These are phyloP conservation scores for Bufotes viridis DNA, from an alignment of 2,797 vertebrate genomes.

Conservation along the genomic window DNA sequence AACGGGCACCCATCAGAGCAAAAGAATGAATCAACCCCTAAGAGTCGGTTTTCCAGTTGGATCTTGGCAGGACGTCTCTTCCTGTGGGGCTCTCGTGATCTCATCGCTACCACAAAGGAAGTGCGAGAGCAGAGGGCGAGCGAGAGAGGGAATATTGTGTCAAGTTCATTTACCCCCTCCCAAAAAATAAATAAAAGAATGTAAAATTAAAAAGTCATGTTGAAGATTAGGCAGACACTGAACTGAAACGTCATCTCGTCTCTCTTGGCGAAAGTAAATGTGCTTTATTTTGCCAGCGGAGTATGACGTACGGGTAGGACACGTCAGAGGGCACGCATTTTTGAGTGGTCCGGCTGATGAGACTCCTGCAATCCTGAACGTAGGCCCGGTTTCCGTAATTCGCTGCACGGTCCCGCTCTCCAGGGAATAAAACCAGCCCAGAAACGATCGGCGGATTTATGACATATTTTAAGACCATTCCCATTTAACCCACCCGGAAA, in stretches of 20 bases:
- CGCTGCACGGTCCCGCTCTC: neutral
- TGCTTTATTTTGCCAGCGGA: neutral
- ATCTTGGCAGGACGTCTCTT: neutral
- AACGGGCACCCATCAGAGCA: neutral
- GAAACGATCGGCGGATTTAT: neutral
- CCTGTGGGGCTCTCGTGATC: constrained; percentile 5
- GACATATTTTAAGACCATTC: neutral
- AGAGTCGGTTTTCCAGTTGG: constrained; percentile 1
- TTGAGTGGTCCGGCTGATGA: neutral
- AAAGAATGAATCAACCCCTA: neutral
- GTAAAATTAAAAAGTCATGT: neutral
- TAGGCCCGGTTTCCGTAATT: neutral
- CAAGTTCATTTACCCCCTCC: neutral
- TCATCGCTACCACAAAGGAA: constrained; percentile 13
- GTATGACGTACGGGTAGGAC: neutral
- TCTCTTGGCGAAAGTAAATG: neutral
- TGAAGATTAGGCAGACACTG: neutral
- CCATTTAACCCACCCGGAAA: neutral
- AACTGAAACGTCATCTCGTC: neutral
- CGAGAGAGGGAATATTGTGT: neutral
- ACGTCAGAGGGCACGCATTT: neutral
- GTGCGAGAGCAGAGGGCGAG: neutral
- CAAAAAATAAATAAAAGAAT: neutral
- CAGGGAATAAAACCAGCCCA: neutral
- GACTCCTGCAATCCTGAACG: neutral